Evolutionary conservation across 1,140 invertebrate genomes (phyloP).

Genomic region (Trialeurodes vaporariorum): DNA sequence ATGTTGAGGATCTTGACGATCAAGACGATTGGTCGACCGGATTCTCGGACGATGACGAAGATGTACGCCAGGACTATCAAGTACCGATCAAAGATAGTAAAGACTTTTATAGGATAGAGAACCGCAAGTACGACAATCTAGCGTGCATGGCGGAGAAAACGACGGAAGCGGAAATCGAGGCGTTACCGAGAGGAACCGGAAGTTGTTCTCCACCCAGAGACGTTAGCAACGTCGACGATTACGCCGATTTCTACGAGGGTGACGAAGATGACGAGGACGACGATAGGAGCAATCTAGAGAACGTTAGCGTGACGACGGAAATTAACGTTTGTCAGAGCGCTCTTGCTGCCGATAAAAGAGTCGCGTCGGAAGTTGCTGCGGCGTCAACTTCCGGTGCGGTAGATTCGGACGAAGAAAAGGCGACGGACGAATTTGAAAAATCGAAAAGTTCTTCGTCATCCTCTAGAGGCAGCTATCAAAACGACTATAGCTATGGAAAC

Average conservation of each 20-base stretch:
- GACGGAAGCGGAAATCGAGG: too few relatives aligned
- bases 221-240: neutral
- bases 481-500: constrained; percentile 8
- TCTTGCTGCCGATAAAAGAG: neutral
- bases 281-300: neutral
- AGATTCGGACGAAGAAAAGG: neutral
- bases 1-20: too few relatives aligned
- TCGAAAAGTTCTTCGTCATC: constrained; percentile 3
- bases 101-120: neutral
- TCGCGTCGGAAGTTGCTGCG: too few relatives aligned
- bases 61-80: neutral
- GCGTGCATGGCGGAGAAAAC: too few relatives aligned
- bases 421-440: too few relatives aligned
- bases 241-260: neutral
- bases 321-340: neutral
- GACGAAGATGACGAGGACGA: neutral
- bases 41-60: neutral
- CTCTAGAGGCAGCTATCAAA: neutral
- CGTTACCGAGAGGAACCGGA: too few relatives aligned
- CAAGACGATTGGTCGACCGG: neutral
- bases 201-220: neutral
- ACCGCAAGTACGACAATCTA: neutral
- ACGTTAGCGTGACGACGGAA: neutral
- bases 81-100: neutral
- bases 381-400: too few relatives aligned